Base-by-base conservation (phyloP, 2,113 vertebrate species). In the Nannobrachium achirus region DNA sequence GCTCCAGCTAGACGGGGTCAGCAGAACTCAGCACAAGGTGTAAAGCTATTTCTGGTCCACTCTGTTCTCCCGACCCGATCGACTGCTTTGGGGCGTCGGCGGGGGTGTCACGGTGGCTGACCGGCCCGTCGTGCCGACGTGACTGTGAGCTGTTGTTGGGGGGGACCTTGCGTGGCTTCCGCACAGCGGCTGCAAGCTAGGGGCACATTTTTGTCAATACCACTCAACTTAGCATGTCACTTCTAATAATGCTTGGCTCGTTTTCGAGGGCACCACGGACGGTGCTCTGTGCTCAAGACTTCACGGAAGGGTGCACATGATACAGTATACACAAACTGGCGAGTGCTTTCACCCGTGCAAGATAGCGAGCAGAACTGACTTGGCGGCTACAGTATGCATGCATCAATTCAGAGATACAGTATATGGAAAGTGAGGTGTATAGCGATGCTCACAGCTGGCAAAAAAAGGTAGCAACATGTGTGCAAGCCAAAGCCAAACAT, bases 141-240 rank as follows among this genome's bases (percentile, higher is more conserved):
- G 48, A 50, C 61, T 61, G 39, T 56, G 38, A 33, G 25, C 25
- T 33, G 25, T 33, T 33, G 25, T 33, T 33, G 25, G 25, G 25
- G 25, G 3, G 25, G 25, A 33, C 25, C 25, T 33, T 33, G 62
- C 72, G 63, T 39, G 9, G 33, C 18, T 66, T 38, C 62, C 7
- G 14, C 62, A 20, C 51, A 49, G 44, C 69, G 72, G 69, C 75
- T 67, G 58, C 60, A 11, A 68, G 73, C 66, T 56, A 25, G 38
- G 13, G 48, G 80, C 67, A n/a, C 39, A 33, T 55, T 84, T 33
- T 69, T 83, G 79, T 86, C 79, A 80, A 71, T 58, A 67, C 56
- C 18, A 3, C 63, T 86, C 68, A 79, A 48, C 59, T 74, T 75
- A 63, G 53, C 41, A 15, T 75, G 76, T 85, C 79, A 66, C 38